Conservation (phyloP, 2,797 vertebrate species). For the Buceros bicornis region DNA sequence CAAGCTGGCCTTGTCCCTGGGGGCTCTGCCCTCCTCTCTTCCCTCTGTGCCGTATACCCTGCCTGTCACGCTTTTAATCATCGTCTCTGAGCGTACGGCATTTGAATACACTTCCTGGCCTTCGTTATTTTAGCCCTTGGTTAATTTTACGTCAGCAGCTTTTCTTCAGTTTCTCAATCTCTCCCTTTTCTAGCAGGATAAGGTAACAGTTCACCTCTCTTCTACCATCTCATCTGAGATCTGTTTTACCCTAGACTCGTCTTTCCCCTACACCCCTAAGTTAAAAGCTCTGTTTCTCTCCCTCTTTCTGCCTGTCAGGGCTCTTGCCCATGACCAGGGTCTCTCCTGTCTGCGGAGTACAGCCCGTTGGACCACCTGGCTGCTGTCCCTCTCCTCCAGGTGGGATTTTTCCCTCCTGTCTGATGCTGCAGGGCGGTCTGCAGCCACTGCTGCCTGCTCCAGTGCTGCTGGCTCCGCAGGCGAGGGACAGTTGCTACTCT, state of each 20-base stretch:
- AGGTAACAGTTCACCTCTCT: neutral
- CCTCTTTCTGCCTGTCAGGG: neutral
- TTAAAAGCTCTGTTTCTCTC: neutral
- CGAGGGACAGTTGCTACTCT: neutral
- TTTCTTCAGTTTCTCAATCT: slow-evolving; percentile 1
- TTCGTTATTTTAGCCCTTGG: neutral
- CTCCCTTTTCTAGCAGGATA: neutral
- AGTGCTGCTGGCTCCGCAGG: fast-evolving
- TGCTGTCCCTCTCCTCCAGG: neutral
- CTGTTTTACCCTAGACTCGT: neutral
- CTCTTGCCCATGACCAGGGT: fast-evolving
- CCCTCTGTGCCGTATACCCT: neutral
- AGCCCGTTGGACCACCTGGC: neutral
- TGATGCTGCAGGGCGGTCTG: neutral
- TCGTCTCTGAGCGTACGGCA: neutral
- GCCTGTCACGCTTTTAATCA: neutral
- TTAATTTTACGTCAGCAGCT: slow-evolving; percentile 16
- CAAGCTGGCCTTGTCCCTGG: neutral
- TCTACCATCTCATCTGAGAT: neutral
- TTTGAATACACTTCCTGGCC: neutral
- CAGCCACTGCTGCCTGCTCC: fast-evolving
- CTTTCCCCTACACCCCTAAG: neutral
- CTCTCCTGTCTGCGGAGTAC: neutral
- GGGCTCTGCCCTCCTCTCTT: neutral
- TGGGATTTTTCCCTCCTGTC: neutral